A percentile compares a stretch with the other conserved stretches of the same genome.
Evolutionary conservation across 1,140 invertebrate genomes (phyloP).

Genomic region (Magallana ariakensis): DNA sequence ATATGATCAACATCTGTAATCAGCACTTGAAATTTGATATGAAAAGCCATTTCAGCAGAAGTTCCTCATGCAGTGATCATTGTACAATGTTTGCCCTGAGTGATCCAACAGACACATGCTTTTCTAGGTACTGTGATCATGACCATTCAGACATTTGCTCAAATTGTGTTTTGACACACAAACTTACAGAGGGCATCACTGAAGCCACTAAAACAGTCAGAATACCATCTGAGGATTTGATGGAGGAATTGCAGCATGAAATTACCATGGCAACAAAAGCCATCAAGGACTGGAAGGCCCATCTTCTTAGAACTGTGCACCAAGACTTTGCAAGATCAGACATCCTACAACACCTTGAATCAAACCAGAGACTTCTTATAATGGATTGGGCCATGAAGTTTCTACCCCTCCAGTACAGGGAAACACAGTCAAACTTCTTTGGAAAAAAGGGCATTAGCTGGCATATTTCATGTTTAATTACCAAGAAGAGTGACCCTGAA

Average conservation of each 20-base stretch:
- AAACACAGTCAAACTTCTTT: constrained; percentile 47
- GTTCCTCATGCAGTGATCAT: constrained; percentile 27
- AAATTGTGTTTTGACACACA: constrained; percentile 16
- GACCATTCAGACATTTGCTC: constrained; percentile 15
- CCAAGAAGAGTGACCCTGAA: background rate
- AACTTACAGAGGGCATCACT: background rate
- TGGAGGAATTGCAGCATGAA: constrained; percentile 43
- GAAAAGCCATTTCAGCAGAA: too few species aligned
- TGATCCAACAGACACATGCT: constrained; percentile 16
- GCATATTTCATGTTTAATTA: constrained; percentile 38
- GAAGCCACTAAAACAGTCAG: background rate
- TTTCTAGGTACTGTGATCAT: constrained; percentile 33
- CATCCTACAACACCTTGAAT: constrained; percentile 5
- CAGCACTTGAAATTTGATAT: constrained; percentile 48
- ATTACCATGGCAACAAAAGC: background rate
- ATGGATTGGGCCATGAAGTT: constrained; percentile 51
- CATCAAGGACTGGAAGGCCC: constrained; percentile 29
- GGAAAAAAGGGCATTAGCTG: constrained; percentile 49
- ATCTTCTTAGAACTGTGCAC: constrained; percentile 42
- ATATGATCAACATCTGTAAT: constrained; percentile 24
- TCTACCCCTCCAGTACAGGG: constrained; percentile 33
- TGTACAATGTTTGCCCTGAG: constrained; percentile 37
- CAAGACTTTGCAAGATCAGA: constrained; percentile 24
- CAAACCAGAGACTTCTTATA: constrained; percentile 22
- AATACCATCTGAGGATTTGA: constrained; percentile 1